phyloP scores from a whole-genome alignment of 2,888 invertebrate genomes.

The Leptarthrus brevirostris region DNA sequence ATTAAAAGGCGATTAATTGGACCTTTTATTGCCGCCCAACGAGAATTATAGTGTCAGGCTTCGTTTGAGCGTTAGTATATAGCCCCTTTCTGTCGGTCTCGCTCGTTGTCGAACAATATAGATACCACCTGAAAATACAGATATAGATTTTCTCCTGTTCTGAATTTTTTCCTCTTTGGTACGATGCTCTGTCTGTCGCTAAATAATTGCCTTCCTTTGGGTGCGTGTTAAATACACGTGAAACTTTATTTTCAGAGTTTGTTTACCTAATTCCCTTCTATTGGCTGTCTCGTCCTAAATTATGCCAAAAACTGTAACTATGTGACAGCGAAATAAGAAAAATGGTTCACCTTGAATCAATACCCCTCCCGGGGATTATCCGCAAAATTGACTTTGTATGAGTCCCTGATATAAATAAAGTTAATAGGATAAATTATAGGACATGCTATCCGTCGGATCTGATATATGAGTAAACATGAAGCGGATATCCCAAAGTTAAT shows the following conservation, averaged over 20 bases:
- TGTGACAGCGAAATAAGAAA: conserved; percentile 29
- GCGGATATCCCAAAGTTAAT: conserved; percentile 20
- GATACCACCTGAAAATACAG: neutral
- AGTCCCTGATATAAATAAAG: conserved; percentile 45
- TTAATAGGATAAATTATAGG: conserved; percentile 45
- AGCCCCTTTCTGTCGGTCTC: too few relatives aligned
- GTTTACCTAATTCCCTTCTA: conserved; percentile 44
- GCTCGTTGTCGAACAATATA: too few relatives aligned
- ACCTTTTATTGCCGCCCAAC: conserved; percentile 37
- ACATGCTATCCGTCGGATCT: conserved; percentile 26
- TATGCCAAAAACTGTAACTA: conserved; percentile 26
- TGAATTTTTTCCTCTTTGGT: neutral
- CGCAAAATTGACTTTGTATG: conserved; percentile 48
- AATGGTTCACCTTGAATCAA: conserved; percentile 39
- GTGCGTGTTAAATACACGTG: conserved; percentile 46
- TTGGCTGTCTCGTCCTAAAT: conserved; percentile 44
- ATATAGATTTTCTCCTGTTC: neutral
- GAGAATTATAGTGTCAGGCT: conserved; percentile 33
- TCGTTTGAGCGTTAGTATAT: neutral
- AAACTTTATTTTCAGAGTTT: conserved; percentile 45
- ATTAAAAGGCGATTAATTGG: conserved; percentile 46
- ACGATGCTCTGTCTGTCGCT: conserved; percentile 24
- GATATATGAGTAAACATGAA: conserved; percentile 35
- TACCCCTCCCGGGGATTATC: conserved; percentile 22
- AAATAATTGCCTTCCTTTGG: conserved; percentile 33